Percentiles rank a stretch among this genome's conserved stretches.
These are phyloP conservation scores for Botrylloides violaceus DNA, from an alignment of 23 tunicate genomes.

Conservation along the genomic window DNA sequence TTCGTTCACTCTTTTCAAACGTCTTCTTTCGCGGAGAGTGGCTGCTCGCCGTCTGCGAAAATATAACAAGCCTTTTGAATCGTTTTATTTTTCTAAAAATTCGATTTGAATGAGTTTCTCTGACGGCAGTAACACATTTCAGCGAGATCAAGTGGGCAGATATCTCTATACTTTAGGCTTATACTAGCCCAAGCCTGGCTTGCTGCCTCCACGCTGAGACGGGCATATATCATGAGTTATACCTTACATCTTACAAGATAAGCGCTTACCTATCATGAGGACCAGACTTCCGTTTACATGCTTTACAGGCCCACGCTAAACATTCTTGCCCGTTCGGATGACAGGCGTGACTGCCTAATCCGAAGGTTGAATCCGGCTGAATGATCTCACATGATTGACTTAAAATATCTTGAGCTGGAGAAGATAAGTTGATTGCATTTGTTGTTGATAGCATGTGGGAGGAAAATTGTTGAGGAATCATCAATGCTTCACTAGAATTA, in stretches of 20 bases:
- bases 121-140: too few relatives aligned
- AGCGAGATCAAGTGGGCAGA: too few relatives aligned
- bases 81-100: too few relatives aligned
- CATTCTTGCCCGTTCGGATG: conserved; percentile 86
- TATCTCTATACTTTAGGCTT: too few relatives aligned
- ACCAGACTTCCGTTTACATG: conserved; percentile 79
- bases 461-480: neutral
- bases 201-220: too few relatives aligned
- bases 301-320: conserved; percentile 90
- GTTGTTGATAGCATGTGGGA: neutral
- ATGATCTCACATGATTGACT: neutral
- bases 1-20: conserved; percentile 92
- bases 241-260: too few relatives aligned
- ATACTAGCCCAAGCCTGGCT: too few relatives aligned
- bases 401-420: neutral
- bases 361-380: neutral
- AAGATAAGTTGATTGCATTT: neutral
- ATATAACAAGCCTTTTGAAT: too few relatives aligned
- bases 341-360: conserved; percentile 42
- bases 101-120: too few relatives aligned
- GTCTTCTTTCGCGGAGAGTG: conserved; percentile 84
- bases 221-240: too few relatives aligned
- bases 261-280: conserved; percentile 51
- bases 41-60: conserved; percentile 86
- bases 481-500: neutral